A percentile compares a stretch with the other conserved stretches of the same genome.
phyloP scores from a whole-genome alignment of 2,888 invertebrate species.

The Cotesia congregata region DNA sequence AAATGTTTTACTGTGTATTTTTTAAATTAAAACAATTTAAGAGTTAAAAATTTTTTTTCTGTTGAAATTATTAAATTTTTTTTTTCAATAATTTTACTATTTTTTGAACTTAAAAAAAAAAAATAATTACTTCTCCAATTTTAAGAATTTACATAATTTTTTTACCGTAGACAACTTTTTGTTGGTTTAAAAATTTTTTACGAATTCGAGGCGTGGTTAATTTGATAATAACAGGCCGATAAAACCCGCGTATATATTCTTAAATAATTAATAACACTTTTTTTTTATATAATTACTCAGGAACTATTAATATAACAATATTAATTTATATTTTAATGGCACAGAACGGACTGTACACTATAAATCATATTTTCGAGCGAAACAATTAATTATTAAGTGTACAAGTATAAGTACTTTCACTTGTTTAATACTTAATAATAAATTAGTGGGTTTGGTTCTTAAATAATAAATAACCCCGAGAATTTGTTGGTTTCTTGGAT shows the following conservation, averaged over 20 bases:
- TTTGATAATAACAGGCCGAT: slow-evolving; percentile 13
- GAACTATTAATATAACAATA: not conserved
- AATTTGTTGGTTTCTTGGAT: slow-evolving; percentile 17
- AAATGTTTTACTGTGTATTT: too few species aligned
- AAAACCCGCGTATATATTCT: slow-evolving; percentile 13
- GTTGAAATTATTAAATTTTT: too few species aligned
- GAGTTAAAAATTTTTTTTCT: too few species aligned
- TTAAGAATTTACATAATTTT: too few species aligned
- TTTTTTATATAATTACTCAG: not conserved
- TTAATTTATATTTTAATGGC: not conserved
- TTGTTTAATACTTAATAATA: slow-evolving; percentile 17
- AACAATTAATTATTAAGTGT: slow-evolving; percentile 3
- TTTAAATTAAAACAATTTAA: too few species aligned
- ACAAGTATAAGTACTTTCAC: slow-evolving; percentile 2
- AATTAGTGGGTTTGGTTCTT: slow-evolving; percentile 5
- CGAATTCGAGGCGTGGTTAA: not conserved
- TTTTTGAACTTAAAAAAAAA: too few species aligned
- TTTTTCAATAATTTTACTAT: too few species aligned
- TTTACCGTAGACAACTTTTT: not conserved
- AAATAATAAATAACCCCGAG: slow-evolving; percentile 1
- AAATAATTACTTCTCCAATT: too few species aligned
- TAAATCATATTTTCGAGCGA: slow-evolving; percentile 27
- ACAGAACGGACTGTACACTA: slow-evolving; percentile 4
- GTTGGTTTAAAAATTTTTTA: slow-evolving; percentile 2
- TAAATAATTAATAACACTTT: slow-evolving; percentile 15